These are phyloP conservation scores for Orthosia gracilis DNA, from an alignment of 2,888 invertebrate genomes.

Conservation along the genomic window DNA sequence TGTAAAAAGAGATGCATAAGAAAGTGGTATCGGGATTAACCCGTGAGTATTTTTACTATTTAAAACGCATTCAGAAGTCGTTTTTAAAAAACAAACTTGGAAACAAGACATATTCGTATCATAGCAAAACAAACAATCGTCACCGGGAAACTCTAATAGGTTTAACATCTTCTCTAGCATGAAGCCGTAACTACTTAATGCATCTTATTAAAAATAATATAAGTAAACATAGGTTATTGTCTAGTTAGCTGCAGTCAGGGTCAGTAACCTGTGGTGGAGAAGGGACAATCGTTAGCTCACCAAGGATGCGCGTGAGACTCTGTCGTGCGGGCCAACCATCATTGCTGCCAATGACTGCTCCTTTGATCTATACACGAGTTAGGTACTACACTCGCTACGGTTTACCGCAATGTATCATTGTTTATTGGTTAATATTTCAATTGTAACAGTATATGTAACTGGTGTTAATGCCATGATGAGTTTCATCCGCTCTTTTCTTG, in stretches of 20 bases:
- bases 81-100: not conserved
- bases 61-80: not conserved
- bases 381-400: conserved; percentile 43
- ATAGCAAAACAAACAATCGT: conserved; percentile 22
- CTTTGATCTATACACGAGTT: conserved; percentile 58
- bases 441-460: not conserved
- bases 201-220: conserved; percentile 60
- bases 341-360: conserved; percentile 73
- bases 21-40: not conserved
- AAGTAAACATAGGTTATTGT: conserved; percentile 68
- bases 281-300: conserved; percentile 80
- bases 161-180: conserved; percentile 28
- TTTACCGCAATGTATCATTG: conserved; percentile 44
- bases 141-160: conserved; percentile 26
- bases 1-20: too few species aligned
- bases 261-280: conserved; percentile 82
- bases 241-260: conserved; percentile 76
- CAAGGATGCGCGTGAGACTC: conserved; percentile 86
- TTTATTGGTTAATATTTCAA: conserved; percentile 27
- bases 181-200: conserved; percentile 47
- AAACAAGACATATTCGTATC: conserved; percentile 7
- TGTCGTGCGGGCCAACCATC: conserved; percentile 81
- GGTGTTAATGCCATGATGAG: not conserved
- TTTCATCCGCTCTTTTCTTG: not conserved
- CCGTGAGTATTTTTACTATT: not conserved